These are phyloP conservation scores for Luidia sarsii DNA, from an alignment of 53 echinoderm and acorn worm genomes.

Conservation along the genomic window DNA sequence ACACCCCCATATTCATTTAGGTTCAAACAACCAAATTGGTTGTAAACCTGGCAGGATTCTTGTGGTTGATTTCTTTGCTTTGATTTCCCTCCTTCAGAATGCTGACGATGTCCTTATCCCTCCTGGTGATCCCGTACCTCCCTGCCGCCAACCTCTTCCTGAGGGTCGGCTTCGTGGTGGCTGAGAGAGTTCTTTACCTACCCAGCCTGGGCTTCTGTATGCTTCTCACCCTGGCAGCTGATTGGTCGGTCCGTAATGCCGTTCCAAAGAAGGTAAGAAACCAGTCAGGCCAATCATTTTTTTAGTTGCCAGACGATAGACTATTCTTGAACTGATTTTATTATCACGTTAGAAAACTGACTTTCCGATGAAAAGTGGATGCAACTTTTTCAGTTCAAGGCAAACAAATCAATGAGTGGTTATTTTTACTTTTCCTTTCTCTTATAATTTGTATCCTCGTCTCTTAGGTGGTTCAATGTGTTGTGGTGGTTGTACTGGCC, in stretches of 20 bases:
- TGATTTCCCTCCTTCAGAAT: conserved; percentile 44
- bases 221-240: conserved; percentile 64
- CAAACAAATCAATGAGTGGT: not conserved
- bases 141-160: conserved; percentile 94
- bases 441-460: not conserved
- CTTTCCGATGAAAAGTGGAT: not conserved
- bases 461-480: conserved; percentile 48
- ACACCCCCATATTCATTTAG: no score
- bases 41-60: not conserved
- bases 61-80: not conserved
- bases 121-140: conserved; percentile 81
- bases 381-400: no score
- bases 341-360: no score
- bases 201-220: conserved; percentile 91
- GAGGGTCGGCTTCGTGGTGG: conserved; percentile 88
- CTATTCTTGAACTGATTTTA: not conserved
- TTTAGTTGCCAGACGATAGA: not conserved
- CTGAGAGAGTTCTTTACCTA: conserved; percentile 87
- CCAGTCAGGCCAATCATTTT: not conserved
- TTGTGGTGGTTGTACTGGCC: conserved; percentile 46
- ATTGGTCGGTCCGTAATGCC: conserved; percentile 27
- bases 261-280: conserved; percentile 26
- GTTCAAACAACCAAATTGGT: no score
- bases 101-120: conserved; percentile 66
- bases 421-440: not conserved